Conservation (phyloP, 2,113 vertebrate genomes). For the Prunella himalayana region DNA sequence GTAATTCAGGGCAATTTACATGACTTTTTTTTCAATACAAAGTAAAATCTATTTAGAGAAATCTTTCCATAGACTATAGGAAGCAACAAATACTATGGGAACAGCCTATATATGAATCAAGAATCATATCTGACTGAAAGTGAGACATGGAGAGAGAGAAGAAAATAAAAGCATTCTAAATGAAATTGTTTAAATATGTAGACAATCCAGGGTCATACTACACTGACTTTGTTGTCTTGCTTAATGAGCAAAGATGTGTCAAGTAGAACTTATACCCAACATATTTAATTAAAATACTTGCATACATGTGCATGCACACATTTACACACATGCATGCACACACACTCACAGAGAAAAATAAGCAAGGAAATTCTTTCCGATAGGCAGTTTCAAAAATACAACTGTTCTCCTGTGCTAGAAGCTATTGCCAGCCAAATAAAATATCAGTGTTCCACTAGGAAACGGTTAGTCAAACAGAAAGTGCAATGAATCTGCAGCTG, state of each 20-base stretch:
- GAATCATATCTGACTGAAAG: neutral
- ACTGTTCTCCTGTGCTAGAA: slow-evolving; percentile 84
- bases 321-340: slow-evolving; percentile 11
- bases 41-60: neutral
- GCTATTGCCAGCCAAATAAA: slow-evolving; percentile 86
- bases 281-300: slow-evolving; percentile 50
- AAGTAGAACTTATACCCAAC: slow-evolving; percentile 11
- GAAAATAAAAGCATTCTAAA: neutral
- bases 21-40: neutral
- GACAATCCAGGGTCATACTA: neutral
- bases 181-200: neutral
- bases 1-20: neutral
- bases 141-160: neutral
- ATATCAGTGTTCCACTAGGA: slow-evolving; percentile 85
- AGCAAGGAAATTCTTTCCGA: slow-evolving; percentile 79
- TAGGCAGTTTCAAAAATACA: slow-evolving; percentile 80
- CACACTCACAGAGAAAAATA: slow-evolving; percentile 77
- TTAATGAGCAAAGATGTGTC: slow-evolving; percentile 24
- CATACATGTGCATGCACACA: neutral
- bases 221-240: neutral
- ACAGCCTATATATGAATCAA: neutral
- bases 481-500: slow-evolving; percentile 79
- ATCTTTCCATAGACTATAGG: neutral
- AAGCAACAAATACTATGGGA: neutral
- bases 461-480: slow-evolving; percentile 87